phyloP scores from a whole-genome alignment of 2,888 invertebrate genomes.

The Thera britannica region DNA sequence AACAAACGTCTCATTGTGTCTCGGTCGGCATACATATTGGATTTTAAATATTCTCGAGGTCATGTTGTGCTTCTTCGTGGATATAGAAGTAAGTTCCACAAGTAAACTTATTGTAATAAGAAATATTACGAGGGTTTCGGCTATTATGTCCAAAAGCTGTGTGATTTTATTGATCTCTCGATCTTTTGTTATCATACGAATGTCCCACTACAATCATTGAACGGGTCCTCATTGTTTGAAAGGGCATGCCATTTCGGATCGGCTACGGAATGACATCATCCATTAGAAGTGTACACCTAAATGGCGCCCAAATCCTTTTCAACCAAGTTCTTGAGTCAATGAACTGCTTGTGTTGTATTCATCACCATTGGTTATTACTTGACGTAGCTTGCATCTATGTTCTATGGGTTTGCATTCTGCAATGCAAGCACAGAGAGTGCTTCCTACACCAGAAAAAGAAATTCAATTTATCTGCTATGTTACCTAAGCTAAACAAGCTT shows the following conservation, averaged over 20 bases:
- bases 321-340: too few relatives aligned
- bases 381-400: too few relatives aligned
- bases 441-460: too few relatives aligned
- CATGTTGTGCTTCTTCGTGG: not conserved
- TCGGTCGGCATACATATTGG: conserved; percentile 4
- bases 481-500: too few relatives aligned
- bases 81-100: not conserved
- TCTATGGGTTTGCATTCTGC: too few relatives aligned
- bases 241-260: conserved; percentile 51
- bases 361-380: too few relatives aligned
- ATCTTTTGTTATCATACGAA: conserved; percentile 7
- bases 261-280: conserved; percentile 52
- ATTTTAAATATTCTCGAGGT: conserved; percentile 7
- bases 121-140: not conserved
- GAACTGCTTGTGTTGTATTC: too few relatives aligned
- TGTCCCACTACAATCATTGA: conserved; percentile 12
- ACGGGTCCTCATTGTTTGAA: conserved; percentile 45
- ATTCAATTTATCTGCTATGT: too few relatives aligned
- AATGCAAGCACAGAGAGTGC: too few relatives aligned
- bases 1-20: conserved; percentile 9
- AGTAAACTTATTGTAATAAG: too few relatives aligned
- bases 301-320: not conserved
- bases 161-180: not conserved
- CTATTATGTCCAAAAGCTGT: conserved; percentile 3
- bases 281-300: conserved; percentile 37